phyloP scores from a whole-genome alignment of 2,888 invertebrate genomes.

The Mycalesis mineus region DNA sequence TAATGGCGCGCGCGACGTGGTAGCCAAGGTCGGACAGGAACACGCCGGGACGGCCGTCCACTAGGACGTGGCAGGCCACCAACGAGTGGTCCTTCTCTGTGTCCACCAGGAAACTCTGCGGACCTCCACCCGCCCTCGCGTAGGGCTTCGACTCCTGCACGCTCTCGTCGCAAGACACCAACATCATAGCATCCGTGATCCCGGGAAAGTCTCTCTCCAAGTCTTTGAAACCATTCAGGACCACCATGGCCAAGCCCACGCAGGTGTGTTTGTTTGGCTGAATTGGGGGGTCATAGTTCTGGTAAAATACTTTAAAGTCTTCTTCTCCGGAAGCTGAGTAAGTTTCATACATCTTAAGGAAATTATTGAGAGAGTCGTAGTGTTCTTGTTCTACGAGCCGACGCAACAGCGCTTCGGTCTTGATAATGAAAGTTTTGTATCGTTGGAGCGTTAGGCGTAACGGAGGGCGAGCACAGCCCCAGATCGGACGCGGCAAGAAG shows the following conservation, averaged over 20 bases:
- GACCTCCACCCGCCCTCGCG: constrained; percentile 79
- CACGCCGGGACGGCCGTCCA: constrained; percentile 85
- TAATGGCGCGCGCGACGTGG: constrained; percentile 91
- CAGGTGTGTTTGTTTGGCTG: constrained; percentile 91
- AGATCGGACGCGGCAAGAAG: constrained; percentile 70
- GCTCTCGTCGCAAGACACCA: constrained; percentile 94
- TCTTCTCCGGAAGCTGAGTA: constrained; percentile 83
- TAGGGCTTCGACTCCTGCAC: constrained; percentile 81
- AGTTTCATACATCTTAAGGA: constrained; percentile 82
- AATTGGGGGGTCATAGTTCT: constrained; percentile 88
- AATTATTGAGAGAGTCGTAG: constrained; percentile 94
- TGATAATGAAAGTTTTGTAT: constrained; percentile 89
- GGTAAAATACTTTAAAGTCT: constrained; percentile 85
- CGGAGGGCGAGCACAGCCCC: constrained; percentile 70
- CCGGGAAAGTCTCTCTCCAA: constrained; percentile 80
- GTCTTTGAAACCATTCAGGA: constrained; percentile 83
- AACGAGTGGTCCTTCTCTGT: constrained; percentile 94
- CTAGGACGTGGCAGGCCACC: constrained; percentile 85
- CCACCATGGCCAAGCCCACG: constrained; percentile 91
- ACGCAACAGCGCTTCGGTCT: constrained; percentile 90
- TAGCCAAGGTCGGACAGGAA: constrained; percentile 93
- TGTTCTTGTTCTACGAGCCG: constrained; percentile 90
- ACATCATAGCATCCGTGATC: constrained; percentile 82
- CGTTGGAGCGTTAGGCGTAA: constrained; percentile 86
- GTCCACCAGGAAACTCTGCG: constrained; percentile 79